A percentile compares a stretch with the other conserved stretches of the same genome.
Conservation (phyloP, 2,888 invertebrate species). For the Agrilus cyanescens region DNA sequence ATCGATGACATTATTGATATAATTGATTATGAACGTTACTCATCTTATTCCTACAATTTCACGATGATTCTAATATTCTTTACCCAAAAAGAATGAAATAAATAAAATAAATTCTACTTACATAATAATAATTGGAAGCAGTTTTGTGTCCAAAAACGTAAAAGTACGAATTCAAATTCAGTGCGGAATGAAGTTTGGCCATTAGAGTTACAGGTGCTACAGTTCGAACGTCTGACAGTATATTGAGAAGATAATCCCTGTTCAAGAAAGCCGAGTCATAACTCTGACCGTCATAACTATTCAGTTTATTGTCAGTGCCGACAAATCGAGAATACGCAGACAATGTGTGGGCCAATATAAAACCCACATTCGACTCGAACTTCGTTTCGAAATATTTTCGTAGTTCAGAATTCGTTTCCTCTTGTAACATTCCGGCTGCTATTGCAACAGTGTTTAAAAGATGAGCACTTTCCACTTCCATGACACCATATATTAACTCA, state of each 20-base stretch:
- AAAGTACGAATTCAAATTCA: conserved; percentile 70
- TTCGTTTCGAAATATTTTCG: conserved; percentile 65
- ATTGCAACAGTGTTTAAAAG: conserved; percentile 60
- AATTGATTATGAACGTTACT: no score
- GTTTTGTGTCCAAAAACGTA: conserved; percentile 83
- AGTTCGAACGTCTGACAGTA: conserved; percentile 80
- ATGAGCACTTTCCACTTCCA: conserved; percentile 71
- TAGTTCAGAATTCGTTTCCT: conserved; percentile 64
- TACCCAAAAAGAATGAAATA: no score
- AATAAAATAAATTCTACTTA: conserved; percentile 37
- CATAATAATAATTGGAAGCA: conserved; percentile 64
- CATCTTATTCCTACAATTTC: no score
- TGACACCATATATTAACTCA: conserved; percentile 77
- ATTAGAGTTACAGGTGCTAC: conserved; percentile 70
- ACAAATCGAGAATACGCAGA: conserved; percentile 40
- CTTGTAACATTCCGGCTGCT: conserved; percentile 60
- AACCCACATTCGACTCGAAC: conserved; percentile 63
- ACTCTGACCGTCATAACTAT: conserved; percentile 15
- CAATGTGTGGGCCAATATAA: conserved; percentile 49
- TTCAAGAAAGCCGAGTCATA: conserved; percentile 25
- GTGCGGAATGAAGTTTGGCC: conserved; percentile 62
- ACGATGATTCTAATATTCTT: no score
- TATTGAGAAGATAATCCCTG: conserved; percentile 69
- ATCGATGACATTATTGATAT: no score
- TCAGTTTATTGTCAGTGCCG: conserved; percentile 15